These are phyloP conservation scores for Heliangelus exortis DNA, from an alignment of 2,797 vertebrate genomes.

Conservation along the genomic window DNA sequence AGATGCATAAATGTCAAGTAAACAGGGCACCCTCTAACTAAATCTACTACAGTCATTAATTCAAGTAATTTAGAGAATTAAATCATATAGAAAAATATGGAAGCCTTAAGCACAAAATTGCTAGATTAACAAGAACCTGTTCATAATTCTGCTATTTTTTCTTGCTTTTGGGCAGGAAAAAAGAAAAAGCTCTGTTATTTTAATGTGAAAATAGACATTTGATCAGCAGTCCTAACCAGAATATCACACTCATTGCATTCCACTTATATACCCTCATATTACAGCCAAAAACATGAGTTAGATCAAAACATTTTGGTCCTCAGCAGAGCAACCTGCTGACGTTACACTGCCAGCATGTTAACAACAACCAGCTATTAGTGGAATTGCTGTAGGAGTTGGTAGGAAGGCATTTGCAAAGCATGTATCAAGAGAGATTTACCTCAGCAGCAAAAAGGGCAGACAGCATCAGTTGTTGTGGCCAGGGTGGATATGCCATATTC, in stretches of 20 bases:
- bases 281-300: not conserved
- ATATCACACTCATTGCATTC: not conserved
- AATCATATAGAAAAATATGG: not conserved
- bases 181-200: not conserved
- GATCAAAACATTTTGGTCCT: conserved; percentile 29
- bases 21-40: not conserved
- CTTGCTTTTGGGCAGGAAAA: not conserved
- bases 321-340: conserved; percentile 11
- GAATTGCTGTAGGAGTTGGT: conserved; percentile 7
- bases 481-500: not conserved
- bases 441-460: not conserved
- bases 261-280: not conserved
- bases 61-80: not conserved
- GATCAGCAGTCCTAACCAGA: not conserved
- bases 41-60: not conserved
- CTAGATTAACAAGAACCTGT: not conserved
- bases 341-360: conserved; percentile 6
- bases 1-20: not conserved
- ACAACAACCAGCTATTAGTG: conserved; percentile 7
- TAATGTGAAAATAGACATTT: not conserved
- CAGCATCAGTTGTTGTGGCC: not conserved
- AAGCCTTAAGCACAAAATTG: not conserved
- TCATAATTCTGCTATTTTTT: not conserved
- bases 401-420: conserved; percentile 23
- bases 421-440: conserved; percentile 10